phyloP scores from a whole-genome alignment of 1,140 invertebrate genomes.

The Acromyrmex echinatior region DNA sequence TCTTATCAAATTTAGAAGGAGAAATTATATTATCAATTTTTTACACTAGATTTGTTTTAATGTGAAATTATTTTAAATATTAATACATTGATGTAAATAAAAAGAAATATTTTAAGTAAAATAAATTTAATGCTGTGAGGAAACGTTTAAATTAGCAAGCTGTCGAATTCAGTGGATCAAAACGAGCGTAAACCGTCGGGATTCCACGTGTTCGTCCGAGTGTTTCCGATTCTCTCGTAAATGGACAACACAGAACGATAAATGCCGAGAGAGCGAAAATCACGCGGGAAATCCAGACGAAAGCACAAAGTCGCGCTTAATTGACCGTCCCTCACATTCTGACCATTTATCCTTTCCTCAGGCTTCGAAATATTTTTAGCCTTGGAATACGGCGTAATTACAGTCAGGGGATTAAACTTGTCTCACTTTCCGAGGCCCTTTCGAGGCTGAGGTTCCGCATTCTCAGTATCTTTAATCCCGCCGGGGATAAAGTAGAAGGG shows the following conservation, averaged over 20 bases:
- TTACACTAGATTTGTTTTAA: not conserved
- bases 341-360: slow-evolving; percentile 7
- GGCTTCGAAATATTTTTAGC: slow-evolving; percentile 64
- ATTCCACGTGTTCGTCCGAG: not conserved
- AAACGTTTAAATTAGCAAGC: slow-evolving; percentile 33
- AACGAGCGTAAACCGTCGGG: not conserved
- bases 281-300: slow-evolving; percentile 50
- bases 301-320: slow-evolving; percentile 57
- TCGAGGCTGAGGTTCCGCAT: slow-evolving; percentile 56
- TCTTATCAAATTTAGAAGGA: not conserved
- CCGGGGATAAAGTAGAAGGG: slow-evolving; percentile 64
- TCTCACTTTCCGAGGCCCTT: slow-evolving; percentile 8
- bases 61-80: not conserved
- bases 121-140: not conserved
- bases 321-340: slow-evolving; percentile 54
- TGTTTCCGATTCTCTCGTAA: slow-evolving; percentile 25
- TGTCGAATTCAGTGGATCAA: slow-evolving; percentile 24
- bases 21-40: not conserved
- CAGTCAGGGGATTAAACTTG: slow-evolving; percentile 72
- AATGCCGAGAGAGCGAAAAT: slow-evolving; percentile 50
- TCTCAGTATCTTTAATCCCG: slow-evolving; percentile 77
- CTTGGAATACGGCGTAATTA: slow-evolving; percentile 73
- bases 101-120: not conserved
- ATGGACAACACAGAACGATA: not conserved
- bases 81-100: slow-evolving; percentile 10